These are phyloP conservation scores for Aptenodytes forsteri DNA, from an alignment of 2,113 vertebrate genomes.

Conservation along the genomic window DNA sequence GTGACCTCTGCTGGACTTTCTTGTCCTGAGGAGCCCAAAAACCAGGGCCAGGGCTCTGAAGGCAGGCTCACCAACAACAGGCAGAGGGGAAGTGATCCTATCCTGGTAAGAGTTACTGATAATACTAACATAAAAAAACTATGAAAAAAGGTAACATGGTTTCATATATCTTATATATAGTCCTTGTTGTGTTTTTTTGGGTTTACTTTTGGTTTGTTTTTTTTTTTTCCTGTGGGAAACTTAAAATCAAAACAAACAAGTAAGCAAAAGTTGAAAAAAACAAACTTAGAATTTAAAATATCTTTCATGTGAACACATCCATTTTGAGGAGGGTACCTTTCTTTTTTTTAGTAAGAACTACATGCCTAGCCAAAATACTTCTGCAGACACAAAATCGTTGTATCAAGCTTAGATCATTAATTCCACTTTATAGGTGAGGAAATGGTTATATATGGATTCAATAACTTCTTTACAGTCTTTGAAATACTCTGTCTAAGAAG, in stretches of 20 bases:
- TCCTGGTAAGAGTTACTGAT: not conserved
- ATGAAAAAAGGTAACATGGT: not conserved
- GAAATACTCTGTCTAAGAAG: not conserved
- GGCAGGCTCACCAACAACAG: not conserved
- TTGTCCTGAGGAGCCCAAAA: not conserved
- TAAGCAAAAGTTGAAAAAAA: not conserved
- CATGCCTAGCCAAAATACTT: not conserved
- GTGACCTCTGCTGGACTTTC: not conserved
- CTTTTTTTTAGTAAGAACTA: not conserved
- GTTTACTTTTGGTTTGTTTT: not conserved
- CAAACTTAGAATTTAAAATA: not conserved
- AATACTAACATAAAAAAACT: not conserved
- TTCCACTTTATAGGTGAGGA: not conserved
- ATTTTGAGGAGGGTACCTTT: not conserved
- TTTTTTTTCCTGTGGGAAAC: not conserved
- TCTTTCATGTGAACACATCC: not conserved
- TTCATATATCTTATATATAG: not conserved
- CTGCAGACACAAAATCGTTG: not conserved
- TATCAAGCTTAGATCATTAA: not conserved
- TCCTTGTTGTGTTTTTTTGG: accelerated
- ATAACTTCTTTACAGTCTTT: not conserved
- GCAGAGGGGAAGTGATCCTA: not conserved
- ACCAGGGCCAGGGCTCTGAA: not conserved
- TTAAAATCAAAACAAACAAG: not conserved
- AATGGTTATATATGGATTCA: not conserved